Base-by-base conservation (phyloP, 1,140 invertebrate genomes). In the Dendrolimus kikuchii region DNA sequence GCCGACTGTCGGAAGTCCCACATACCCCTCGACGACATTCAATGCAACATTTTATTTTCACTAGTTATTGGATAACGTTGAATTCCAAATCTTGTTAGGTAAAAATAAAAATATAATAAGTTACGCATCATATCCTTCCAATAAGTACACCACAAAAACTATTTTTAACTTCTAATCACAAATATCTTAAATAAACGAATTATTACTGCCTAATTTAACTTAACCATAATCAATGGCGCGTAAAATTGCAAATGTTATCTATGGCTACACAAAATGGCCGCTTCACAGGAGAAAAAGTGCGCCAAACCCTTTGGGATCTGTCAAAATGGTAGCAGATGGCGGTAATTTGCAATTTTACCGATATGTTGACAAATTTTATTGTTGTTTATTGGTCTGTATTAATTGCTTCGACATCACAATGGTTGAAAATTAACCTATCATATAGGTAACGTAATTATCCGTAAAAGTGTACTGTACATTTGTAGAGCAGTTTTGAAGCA, bases 201-300 rank as follows among this genome's bases (percentile, higher is more conserved):
- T 65, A 38, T 42, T 37, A 55, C 37, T 68, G 77, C 50, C 60
- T 84, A 81, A 84, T 84, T 84, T 77, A 64, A 84, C 75, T 44
- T 64, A 73, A 74, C 62, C 68, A 55, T 42, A 65, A 49, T 68
- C 75, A 80, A 84, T 84, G 77, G 78, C 65, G 74, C 77, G 74
- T 54, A 72, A 76, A 84, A 84, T 84, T 70, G 70, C 67, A 81
- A 83, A 83, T 83, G 66, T 77, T 67, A 58, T 79, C 76, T 77
- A 75, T 74, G 64, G 51, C 52, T 23, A 23, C 47, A 50, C 63
- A 77, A 80, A 66, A 83, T 81, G 77, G 71, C 72, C 68, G 71
- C 62, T 68, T 73, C 65, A 76, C 71, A 75, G 65, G 69, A 71
- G 55, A 68, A 69, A 66, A 71, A 78, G 64, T 64, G 70, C 74